phyloP scores from a whole-genome alignment of 2,797 vertebrate species.

The Ctenosaura bakeri region DNA sequence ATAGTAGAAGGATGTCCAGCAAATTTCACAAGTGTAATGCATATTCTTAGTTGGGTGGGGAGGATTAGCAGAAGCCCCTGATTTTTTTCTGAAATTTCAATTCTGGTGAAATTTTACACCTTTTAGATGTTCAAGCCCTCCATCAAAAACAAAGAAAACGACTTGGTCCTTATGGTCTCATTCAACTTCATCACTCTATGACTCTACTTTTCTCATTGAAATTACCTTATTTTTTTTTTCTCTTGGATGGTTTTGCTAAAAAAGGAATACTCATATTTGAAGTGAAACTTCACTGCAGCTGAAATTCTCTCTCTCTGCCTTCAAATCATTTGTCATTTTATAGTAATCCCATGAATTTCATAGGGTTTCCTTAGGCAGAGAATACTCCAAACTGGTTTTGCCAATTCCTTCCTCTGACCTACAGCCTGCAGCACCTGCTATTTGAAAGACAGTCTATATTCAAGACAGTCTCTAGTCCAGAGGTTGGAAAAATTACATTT shows the following conservation, averaged over 20 bases:
- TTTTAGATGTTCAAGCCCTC: background rate
- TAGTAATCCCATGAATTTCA: no score
- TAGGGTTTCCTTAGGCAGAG: no score
- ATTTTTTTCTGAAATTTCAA: background rate
- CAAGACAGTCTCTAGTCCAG: no score
- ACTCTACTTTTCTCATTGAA: background rate
- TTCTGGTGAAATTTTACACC: background rate
- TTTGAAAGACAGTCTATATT: no score
- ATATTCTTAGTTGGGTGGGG: background rate
- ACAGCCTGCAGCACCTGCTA: no score
- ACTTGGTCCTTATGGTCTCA: no score
- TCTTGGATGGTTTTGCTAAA: background rate
- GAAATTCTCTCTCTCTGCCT: background rate
- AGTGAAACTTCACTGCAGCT: background rate
- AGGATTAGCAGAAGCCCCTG: background rate
- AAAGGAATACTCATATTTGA: background rate
- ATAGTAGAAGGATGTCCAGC: no score
- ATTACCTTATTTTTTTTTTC: background rate
- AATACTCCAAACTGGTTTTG: no score
- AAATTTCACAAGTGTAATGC: background rate
- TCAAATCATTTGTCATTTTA: no score
- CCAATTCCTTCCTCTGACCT: no score
- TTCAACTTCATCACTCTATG: no score
- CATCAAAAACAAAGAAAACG: background rate
- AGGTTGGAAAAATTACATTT: no score